These are phyloP conservation scores for silkworm (Bombyx mori) DNA, from an alignment of 1,140 invertebrate genomes.

Conservation along the genomic window ASM3026992v2 NC_085126.1:1281001-1281500, in stretches of 20 bases:
- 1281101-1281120: too few relatives aligned
- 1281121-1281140: too few relatives aligned
- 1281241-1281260: neutral
- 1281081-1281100: too few relatives aligned
- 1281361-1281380: conserved; percentile 56
- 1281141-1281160: too few relatives aligned
- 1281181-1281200: too few relatives aligned
- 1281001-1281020: too few relatives aligned
- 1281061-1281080: too few relatives aligned
- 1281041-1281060: too few relatives aligned
- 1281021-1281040: too few relatives aligned
- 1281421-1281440: conserved; percentile 57
- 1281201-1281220: too few relatives aligned
- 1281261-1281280: conserved; percentile 32
- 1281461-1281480: conserved; percentile 19
- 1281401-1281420: conserved; percentile 34
- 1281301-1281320: conserved; percentile 47
- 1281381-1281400: conserved; percentile 49
- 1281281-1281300: conserved; percentile 49
- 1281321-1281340: conserved; percentile 60
- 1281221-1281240: too few relatives aligned
- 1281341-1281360: conserved; percentile 47
- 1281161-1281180: too few relatives aligned
- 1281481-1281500: conserved; percentile 13
- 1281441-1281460: conserved; percentile 58